Evolutionary conservation across 2,113 vertebrate species (phyloP), one percentile per base, ranked within the genome.

Genomic region (Cynocephalus volans): DNA sequence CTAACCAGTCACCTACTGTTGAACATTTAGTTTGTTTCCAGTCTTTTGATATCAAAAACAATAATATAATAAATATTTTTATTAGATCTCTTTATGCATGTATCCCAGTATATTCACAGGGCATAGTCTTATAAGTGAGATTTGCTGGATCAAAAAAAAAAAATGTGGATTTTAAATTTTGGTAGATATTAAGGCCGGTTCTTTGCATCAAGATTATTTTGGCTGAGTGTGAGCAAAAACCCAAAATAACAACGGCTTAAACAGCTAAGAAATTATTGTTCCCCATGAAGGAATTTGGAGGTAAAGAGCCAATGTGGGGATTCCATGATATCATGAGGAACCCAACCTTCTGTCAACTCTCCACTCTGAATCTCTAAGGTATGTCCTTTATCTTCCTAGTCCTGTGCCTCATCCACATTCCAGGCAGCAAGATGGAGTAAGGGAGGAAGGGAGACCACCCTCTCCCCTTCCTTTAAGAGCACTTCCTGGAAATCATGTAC

Each of bases 141-240:
- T 84, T 41, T 95, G 7, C 19, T 96, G 18, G 19, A 5, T 77
- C 5, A 85, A 95, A 41, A 41, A 41, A n/a, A n/a, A 41, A 60
- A 86, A 36, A 60, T 6, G 14, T 65, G 33, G 54, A 58, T 8
- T 65, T 58, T 76, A 52, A 80, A 70, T 84, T 90, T 80, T 82
- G 77, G 15, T 86, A 9, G 1, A 64, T 75, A 60, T 6, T 69
- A 79, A 92, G 31, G 58, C 60, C 48, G 6, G 13, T 52, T 80
- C 17, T 95, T 83, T 84, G 45, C 28, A 77, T 95, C 36, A 54
- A 79, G 52, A 69, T 96, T 83, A 93, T 50, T 83, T 82, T 83
- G 23, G n/a, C 45, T 69, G 50, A 33, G 6, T 60, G 12, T 64
- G 24, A 72, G 60, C 15, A 77, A 65, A 81, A 41, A 77, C n/a